Conservation (phyloP, 2,888 invertebrate genomes). For the Caenorhabditis sp. region DNA sequence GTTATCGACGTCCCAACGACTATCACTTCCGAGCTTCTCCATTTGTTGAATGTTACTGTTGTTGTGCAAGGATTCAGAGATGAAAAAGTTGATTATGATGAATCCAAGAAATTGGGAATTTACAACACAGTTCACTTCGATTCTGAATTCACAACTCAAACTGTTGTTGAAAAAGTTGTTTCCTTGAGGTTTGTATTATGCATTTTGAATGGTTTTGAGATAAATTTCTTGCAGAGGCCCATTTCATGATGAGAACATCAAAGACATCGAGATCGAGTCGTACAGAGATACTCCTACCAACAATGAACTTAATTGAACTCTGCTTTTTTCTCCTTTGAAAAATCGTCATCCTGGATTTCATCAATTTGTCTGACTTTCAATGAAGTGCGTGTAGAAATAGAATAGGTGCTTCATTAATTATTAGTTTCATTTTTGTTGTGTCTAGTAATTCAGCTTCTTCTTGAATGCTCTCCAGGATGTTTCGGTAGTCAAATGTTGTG, state of each 20-base stretch:
- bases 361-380: background rate
- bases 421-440: too few species aligned
- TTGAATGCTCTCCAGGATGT: background rate
- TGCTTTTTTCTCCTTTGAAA: background rate
- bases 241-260: background rate
- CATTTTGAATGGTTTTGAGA: too few species aligned
- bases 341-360: conserved; percentile 4
- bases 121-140: conserved; percentile 78
- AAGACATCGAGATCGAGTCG: background rate
- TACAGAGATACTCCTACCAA: background rate
- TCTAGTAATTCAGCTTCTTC: too few species aligned
- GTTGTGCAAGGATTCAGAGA: conserved; percentile 2
- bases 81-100: background rate
- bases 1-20: conserved; percentile 78
- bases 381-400: background rate
- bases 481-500: background rate
- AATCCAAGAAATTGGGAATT: conserved; percentile 29
- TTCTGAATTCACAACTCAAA: conserved; percentile 91
- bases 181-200: conserved; percentile 77
- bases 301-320: background rate
- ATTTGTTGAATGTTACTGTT: conserved; percentile 80
- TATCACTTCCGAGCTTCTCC: conserved; percentile 89
- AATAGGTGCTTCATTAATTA: too few species aligned
- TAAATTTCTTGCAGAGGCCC: background rate
- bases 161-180: conserved; percentile 93